These are phyloP conservation scores for Porites evermanni DNA, from an alignment of 92 coral and sea anemone species.

Conservation along the genomic window DNA sequence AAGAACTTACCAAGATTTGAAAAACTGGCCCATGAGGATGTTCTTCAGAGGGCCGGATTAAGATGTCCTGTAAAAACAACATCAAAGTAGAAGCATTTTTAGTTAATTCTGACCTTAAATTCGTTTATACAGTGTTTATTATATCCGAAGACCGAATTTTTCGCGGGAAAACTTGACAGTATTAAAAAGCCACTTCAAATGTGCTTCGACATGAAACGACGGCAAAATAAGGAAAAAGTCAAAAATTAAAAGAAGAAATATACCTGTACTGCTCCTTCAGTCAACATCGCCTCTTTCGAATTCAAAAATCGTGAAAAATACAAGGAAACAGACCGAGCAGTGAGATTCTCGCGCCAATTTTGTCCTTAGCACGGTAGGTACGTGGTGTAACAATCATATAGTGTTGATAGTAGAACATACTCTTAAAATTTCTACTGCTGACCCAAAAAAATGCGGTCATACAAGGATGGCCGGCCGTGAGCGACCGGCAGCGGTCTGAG, in stretches of 20 bases:
- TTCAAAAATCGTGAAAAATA: no score
- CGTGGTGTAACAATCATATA: no score
- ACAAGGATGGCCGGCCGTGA: not conserved
- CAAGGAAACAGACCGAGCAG: no score
- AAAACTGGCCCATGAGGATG: slow-evolving; percentile 89
- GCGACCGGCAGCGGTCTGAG: not conserved
- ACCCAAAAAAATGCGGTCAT: not conserved
- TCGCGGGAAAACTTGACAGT: slow-evolving; percentile 46
- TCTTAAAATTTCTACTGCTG: not conserved
- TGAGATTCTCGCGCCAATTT: no score
- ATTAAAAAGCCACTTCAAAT: not conserved
- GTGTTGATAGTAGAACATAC: not conserved
- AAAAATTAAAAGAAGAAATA: not conserved
- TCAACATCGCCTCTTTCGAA: slow-evolving; percentile 3
- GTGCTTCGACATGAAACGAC: not conserved
- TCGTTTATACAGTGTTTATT: not conserved
- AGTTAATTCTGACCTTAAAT: not conserved
- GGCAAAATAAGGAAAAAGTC: not conserved
- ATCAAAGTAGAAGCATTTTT: not conserved
- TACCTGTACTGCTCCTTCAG: slow-evolving; percentile 73
- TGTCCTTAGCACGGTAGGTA: no score
- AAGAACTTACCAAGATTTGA: slow-evolving; percentile 84
- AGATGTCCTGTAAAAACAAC: slow-evolving; percentile 69
- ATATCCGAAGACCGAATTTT: slow-evolving; percentile 4
- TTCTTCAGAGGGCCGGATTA: slow-evolving; percentile 76